These are phyloP conservation scores for Lepilemur septentrionalis DNA, from an alignment of 2,797 vertebrate genomes.

Conservation along the genomic window DNA sequence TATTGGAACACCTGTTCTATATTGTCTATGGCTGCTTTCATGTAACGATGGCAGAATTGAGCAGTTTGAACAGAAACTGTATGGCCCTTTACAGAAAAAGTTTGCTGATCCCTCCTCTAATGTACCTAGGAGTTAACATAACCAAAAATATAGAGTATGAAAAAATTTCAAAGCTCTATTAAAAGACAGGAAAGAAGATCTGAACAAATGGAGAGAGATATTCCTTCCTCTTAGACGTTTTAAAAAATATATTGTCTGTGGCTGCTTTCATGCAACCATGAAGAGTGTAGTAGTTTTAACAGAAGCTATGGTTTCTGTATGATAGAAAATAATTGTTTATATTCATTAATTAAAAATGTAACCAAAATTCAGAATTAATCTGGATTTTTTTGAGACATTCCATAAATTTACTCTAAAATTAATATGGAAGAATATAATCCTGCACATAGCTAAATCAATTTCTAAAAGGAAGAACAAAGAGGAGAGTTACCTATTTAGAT, in stretches of 20 bases:
- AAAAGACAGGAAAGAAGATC: constrained; percentile 34
- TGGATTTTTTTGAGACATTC: not conserved
- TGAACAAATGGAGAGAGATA: not conserved
- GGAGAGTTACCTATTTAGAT: not conserved
- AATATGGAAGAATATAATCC: constrained; percentile 3
- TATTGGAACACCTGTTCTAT: not conserved
- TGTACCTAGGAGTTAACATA: not conserved
- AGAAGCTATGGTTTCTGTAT: not conserved
- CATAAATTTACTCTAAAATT: constrained; percentile 36
- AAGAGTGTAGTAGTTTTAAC: not conserved
- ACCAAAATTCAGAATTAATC: not conserved
- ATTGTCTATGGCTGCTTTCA: not conserved
- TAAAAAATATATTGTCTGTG: not conserved
- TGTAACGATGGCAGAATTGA: not conserved
- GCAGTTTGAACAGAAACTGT: constrained; percentile 16
- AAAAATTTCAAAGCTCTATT: constrained; percentile 25
- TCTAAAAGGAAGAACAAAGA: constrained; percentile 32
- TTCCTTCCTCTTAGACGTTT: not conserved
- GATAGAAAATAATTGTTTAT: constrained; percentile 23
- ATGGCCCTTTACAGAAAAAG: not conserved
- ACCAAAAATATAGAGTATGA: not conserved
- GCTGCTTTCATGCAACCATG: not conserved
- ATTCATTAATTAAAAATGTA: constrained; percentile 23
- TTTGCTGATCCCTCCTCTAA: not conserved
- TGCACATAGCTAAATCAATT: constrained; percentile 33